Base-by-base conservation (phyloP, 2,113 vertebrate species). In the Anarrhichthys ocellatus region DNA sequence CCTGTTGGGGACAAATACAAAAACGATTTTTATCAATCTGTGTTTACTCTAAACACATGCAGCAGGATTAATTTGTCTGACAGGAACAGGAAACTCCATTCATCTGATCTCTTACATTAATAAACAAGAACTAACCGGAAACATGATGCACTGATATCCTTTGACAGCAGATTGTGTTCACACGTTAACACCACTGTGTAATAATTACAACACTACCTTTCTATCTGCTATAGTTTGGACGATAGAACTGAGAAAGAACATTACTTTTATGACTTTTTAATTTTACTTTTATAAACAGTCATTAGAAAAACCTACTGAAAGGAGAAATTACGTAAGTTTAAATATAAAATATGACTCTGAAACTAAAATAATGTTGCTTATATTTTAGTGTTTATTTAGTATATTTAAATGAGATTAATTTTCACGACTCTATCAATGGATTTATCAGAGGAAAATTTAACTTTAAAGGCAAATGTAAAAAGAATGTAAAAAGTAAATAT, bases 1-100 rank as follows among this genome's bases (percentile, higher is more conserved):
- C 48, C 95, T 95, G 87, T 88, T n/a, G 14, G 46, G 1, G 18
- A 81, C 67, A 91, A 67, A 62, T 4, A 81, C 14, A 50, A 18
- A 80, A 3, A 20, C 2, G 5, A 7, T 8, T 6, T 3, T 32
- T 1, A 40, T 75, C 5, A 1, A 32, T 29, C 15, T 62, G 15
- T 62, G 15, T 48, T 2, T 24, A 44, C n/a, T 1, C 3, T 59
- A 6, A 24, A 22, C 54, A 18, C 40, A 24, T 42, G 36, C 3
- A 20, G 52, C 7, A 0, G 0, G 52, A 7, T 73, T 72, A 1
- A 38, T 56, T 24, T 2, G 15, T 18, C 6, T 48, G 46, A 48
- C 34, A 34, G 34, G 34, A 34, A 48, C 46, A 48, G 15, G 15
- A 48, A 48, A 17, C 46, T 32, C 27, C 6, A 44, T 27, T 22